These are phyloP conservation scores for Lepidocyrtinus sp. DNA, from an alignment of 2,888 invertebrate genomes.

Conservation along the genomic window DNA sequence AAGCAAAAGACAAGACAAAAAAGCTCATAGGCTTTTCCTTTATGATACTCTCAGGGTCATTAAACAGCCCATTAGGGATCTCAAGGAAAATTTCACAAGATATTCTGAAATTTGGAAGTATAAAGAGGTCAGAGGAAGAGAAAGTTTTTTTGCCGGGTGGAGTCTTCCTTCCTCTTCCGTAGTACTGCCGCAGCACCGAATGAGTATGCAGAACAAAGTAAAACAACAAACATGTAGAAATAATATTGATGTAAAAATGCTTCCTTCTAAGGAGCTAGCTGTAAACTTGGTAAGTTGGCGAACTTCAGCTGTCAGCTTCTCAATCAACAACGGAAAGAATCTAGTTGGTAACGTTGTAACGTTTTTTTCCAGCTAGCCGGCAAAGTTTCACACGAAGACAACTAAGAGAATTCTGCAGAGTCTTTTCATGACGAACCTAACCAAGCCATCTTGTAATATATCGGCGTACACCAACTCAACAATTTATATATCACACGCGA, in stretches of 20 bases:
- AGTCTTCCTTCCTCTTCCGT: slow-evolving; percentile 12
- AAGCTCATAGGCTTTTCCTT: slow-evolving; percentile 49
- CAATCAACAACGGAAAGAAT: background rate
- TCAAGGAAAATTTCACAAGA: slow-evolving; percentile 51
- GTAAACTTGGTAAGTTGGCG: background rate
- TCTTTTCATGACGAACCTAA: too few relatives aligned
- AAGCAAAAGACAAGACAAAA: slow-evolving; percentile 26
- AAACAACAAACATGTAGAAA: background rate
- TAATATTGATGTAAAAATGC: background rate
- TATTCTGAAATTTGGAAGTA: slow-evolving; percentile 54
- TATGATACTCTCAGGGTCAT: slow-evolving; percentile 59
- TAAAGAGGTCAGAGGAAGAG: slow-evolving; percentile 52
- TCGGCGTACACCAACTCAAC: too few relatives aligned
- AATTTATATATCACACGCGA: too few relatives aligned
- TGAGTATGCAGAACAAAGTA: background rate
- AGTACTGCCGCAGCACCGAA: background rate
- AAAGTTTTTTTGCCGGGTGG: slow-evolving; percentile 46
- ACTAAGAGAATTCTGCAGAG: too few relatives aligned
- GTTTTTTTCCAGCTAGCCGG: background rate
- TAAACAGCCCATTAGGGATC: slow-evolving; percentile 59
- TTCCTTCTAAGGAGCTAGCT: background rate
- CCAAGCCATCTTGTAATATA: too few relatives aligned
- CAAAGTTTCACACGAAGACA: background rate
- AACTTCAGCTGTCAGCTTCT: background rate
- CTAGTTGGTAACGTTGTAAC: background rate